Base-by-base conservation (phyloP, 2,797 vertebrate genomes). In the Pseudotriccus pelzelni region DNA sequence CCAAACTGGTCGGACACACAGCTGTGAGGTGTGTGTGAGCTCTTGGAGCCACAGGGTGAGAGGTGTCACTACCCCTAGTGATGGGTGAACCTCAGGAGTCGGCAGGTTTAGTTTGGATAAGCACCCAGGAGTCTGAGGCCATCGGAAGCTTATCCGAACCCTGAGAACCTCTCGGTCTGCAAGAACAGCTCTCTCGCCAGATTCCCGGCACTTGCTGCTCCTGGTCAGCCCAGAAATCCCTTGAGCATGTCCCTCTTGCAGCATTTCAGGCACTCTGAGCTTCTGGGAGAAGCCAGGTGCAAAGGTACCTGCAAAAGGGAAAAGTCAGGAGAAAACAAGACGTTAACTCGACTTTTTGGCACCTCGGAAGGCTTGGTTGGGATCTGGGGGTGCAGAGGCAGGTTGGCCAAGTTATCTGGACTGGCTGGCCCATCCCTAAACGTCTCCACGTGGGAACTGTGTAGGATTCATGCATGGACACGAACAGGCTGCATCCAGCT, bases 201-300 rank as follows among this genome's bases (percentile, higher is more conserved):
- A 76, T 21, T 90, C 36, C 93, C 70, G 10, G 88, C 92, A 93
- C 90, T 80, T 84, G 88, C 84, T 84, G 94, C 87, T 95, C 89
- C 92, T 88, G 76, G n/a, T 79, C 73, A 96, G 88, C 95, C 94
- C 91, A 93, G 83, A 86, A 94, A 91, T 85, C 81, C 93, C 90
- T 91, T 14, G 77, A 85, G 94, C 68, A 74, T 72, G 75, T 77
- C 90, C 84, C 94, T 92, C 95, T 46, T 83, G 96, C 68, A 80
- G 86, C 63, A 87, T 89, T 94, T 87, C 89, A 94, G 92, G 92
- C 92, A 96, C 96, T 58, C 84, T 89, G 39, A 92, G 92, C 94
- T 94, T 93, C 96, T 96, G 93, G 67, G 83, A 96, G 95, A 97
- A 97, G 96, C 94, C 94, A 95, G 79, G 90, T 93, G 87, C 93